Evolutionary conservation across 2,888 invertebrate species (phyloP).

Genomic region (Apodemia duryi): DNA sequence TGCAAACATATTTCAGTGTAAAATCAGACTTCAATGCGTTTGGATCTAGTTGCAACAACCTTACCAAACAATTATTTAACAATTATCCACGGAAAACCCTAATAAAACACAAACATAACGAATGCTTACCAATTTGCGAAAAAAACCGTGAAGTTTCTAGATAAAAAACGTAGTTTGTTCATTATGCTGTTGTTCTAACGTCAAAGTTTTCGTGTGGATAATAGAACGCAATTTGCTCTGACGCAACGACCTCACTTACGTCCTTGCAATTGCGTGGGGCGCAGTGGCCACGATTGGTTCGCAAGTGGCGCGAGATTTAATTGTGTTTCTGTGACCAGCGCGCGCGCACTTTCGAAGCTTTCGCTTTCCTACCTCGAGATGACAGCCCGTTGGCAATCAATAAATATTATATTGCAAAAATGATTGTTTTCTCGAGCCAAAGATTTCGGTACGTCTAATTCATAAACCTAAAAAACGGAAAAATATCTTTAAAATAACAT

Average conservation of each 20-base stretch:
- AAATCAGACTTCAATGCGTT: not conserved
- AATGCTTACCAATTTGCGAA: not conserved
- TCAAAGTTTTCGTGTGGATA: conserved; percentile 30
- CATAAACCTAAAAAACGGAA: conserved; percentile 3
- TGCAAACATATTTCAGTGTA: not conserved
- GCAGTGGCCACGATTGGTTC: conserved; percentile 50
- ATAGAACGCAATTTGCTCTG: conserved; percentile 44
- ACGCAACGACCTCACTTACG: conserved; percentile 44
- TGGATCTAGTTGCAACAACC: not conserved
- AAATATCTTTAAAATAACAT: conserved; percentile 8
- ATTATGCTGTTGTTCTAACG: conserved; percentile 29
- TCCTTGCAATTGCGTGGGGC: conserved; percentile 60
- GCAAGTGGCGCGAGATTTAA: conserved; percentile 65
- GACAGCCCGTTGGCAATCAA: conserved; percentile 38
- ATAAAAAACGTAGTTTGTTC: conserved; percentile 15
- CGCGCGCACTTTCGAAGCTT: conserved; percentile 70
- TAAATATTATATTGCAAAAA: conserved; percentile 31
- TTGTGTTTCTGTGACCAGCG: conserved; percentile 52
- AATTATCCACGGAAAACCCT: not conserved
- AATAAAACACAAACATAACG: not conserved
- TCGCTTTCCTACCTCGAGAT: conserved; percentile 60
- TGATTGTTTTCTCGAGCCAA: conserved; percentile 35
- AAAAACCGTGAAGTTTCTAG: not conserved
- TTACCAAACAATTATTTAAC: not conserved
- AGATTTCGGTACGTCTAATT: conserved; percentile 36